Percentiles rank a stretch among this genome's conserved stretches.
Conservation (phyloP, 2,797 vertebrate genomes). For the Falco berigora region DNA sequence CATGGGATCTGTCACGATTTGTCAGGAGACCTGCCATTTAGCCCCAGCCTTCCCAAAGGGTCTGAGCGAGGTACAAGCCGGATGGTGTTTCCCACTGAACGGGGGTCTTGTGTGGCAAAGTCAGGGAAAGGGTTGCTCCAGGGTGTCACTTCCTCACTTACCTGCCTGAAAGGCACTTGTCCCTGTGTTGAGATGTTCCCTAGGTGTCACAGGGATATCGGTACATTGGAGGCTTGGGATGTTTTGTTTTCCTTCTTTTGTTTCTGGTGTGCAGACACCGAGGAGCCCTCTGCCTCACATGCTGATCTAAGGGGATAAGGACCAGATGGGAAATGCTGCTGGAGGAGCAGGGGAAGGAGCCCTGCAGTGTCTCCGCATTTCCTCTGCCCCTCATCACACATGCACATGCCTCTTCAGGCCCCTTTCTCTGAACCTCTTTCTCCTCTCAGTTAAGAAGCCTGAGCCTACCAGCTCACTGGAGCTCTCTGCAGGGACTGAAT, state of each 20-base stretch:
- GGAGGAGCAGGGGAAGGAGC: not conserved
- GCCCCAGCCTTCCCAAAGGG: not conserved
- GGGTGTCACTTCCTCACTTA: not conserved
- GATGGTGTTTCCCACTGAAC: not conserved
- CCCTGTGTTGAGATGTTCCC: not conserved
- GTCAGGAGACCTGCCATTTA: not conserved
- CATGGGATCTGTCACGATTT: not conserved
- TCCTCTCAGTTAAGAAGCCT: not conserved
- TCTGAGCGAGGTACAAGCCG: not conserved
- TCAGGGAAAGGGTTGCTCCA: not conserved
- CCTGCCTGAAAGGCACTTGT: not conserved
- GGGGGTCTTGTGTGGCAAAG: not conserved
- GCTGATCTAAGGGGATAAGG: not conserved
- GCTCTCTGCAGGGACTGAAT: not conserved
- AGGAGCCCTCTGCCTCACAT: not conserved
- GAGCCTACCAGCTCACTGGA: not conserved
- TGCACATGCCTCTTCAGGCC: not conserved
- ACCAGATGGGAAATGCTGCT: not conserved
- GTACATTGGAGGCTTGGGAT: not conserved
- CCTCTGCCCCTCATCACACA: not conserved
- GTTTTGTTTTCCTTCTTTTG: not conserved
- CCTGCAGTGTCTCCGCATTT: not conserved
- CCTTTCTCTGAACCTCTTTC: not conserved
- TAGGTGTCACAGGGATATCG: not conserved
- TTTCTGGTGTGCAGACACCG: not conserved